These are phyloP conservation scores for Caenorhabditis doughertyi DNA, from an alignment of 2,888 invertebrate species.

Conservation along the genomic window DNA sequence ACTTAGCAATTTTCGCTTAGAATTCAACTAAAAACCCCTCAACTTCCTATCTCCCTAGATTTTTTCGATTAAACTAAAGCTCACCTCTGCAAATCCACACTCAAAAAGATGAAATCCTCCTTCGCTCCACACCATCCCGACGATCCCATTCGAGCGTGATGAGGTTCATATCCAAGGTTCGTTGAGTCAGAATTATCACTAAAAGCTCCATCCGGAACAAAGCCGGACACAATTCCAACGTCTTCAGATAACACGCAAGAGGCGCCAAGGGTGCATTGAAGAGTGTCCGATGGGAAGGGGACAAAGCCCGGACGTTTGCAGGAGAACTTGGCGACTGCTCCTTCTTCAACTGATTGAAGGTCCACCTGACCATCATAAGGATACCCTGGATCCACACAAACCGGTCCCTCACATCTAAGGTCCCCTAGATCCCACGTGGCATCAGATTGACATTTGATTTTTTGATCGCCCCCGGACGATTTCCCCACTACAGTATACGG, in stretches of 20 bases:
- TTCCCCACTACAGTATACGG: constrained; percentile 95
- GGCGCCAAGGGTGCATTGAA: constrained; percentile 86
- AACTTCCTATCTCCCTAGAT: not conserved
- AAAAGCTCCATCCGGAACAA: constrained; percentile 94
- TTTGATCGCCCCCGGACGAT: constrained; percentile 93
- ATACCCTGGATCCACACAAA: constrained; percentile 95
- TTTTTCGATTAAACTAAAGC: not conserved
- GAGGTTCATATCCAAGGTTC: constrained; percentile 86
- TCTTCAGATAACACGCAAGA: constrained; percentile 95
- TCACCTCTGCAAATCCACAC: constrained; percentile 92
- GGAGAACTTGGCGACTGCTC: constrained; percentile 93
- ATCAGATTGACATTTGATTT: constrained; percentile 92
- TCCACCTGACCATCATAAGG: constrained; percentile 94
- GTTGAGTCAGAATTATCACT: constrained; percentile 88
- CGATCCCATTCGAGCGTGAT: constrained; percentile 79
- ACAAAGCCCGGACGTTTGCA: constrained; percentile 89
- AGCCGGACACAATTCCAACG: constrained; percentile 92
- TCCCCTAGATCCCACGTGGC: constrained; percentile 98
- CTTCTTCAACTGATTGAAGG: constrained; percentile 87
- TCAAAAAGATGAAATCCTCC: constrained; percentile 96
- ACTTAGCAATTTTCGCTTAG: too few species aligned
- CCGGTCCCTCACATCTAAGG: constrained; percentile 95
- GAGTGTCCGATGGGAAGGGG: constrained; percentile 78
- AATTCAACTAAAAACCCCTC: too few species aligned
- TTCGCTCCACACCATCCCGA: constrained; percentile 87